Conservation (phyloP, 2,888 invertebrate genomes). For the Eueremaeus valkanovi region DNA sequence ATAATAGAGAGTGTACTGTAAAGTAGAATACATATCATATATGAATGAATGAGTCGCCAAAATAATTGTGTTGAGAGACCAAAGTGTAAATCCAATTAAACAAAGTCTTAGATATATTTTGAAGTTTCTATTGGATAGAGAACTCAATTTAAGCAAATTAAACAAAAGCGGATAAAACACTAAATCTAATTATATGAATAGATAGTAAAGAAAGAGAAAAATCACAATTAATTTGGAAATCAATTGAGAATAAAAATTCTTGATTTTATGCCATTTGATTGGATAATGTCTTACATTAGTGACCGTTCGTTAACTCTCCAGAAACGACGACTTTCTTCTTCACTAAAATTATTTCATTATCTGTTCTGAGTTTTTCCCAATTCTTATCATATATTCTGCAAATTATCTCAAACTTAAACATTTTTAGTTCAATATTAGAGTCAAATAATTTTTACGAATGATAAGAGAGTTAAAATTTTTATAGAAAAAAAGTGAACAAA, state of each 20-base stretch:
- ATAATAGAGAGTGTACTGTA: no score
- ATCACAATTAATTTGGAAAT: background rate
- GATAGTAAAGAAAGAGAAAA: background rate
- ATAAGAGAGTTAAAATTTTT: no score
- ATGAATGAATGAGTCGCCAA: background rate
- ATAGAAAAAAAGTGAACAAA: no score
- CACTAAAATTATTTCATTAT: no score
- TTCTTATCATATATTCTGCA: no score
- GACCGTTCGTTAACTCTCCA: background rate
- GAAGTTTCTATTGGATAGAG: background rate
- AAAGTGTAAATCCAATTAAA: background rate
- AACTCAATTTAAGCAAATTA: slow-evolving; percentile 21
- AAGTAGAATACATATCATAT: no score
- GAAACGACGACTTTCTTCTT: no score
- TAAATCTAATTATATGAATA: slow-evolving; percentile 1
- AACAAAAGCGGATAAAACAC: slow-evolving; percentile 1
- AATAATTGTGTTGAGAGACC: background rate
- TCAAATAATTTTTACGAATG: no score
- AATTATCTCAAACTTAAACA: no score
- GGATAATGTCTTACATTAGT: background rate
- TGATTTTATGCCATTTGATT: background rate
- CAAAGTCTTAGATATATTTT: background rate
- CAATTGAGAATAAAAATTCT: background rate
- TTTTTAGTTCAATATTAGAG: no score
- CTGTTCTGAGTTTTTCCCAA: no score